phyloP scores from a whole-genome alignment of 2,797 vertebrate genomes.

The Macrochelys suwanniensis region DNA sequence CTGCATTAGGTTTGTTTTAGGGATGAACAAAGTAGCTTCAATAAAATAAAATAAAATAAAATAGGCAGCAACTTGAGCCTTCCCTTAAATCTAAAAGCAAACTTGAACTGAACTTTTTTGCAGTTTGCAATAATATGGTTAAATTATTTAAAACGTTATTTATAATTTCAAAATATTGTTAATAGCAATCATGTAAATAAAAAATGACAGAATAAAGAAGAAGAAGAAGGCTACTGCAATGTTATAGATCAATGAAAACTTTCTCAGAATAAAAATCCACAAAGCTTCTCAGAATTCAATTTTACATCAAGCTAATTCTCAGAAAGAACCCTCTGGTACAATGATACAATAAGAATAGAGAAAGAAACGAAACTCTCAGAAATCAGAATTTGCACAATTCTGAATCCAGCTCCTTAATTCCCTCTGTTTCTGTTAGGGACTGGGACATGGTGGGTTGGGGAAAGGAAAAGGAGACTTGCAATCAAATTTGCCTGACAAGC shows the following conservation, averaged over 20 bases:
- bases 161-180: neutral
- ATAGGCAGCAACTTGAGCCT: neutral
- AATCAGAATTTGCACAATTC: neutral
- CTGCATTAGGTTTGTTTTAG: neutral
- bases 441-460: neutral
- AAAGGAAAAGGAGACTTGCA: neutral
- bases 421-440: rapidly evolving
- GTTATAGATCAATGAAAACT: neutral
- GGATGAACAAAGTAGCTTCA: neutral
- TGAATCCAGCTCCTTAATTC: neutral
- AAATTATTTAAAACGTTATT: neutral
- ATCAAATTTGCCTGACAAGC: neutral
- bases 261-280: neutral
- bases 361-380: neutral
- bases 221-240: neutral
- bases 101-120: neutral
- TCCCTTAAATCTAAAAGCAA: neutral
- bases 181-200: neutral
- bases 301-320: neutral
- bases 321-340: neutral
- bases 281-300: neutral
- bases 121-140: neutral
- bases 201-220: neutral
- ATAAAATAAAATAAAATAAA: neutral
- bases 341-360: rapidly evolving